phyloP scores from a whole-genome alignment of 2,888 invertebrate species.

The Proisotoma minuta region DNA sequence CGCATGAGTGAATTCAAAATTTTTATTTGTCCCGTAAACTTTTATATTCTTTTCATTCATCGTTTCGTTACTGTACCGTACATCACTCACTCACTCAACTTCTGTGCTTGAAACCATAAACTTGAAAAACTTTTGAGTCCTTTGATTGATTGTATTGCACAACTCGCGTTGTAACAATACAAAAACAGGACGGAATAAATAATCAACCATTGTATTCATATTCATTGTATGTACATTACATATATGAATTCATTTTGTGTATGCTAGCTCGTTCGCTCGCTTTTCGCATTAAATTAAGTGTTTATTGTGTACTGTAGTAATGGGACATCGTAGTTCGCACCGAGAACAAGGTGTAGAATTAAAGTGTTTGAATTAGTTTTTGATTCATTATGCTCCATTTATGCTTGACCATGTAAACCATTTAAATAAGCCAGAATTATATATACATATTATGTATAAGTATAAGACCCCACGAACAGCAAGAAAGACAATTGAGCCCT shows the following conservation, averaged over 20 bases:
- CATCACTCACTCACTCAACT: neutral
- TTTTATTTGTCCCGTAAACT: neutral
- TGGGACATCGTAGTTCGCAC: neutral
- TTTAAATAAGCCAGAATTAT: neutral
- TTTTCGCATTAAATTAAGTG: neutral
- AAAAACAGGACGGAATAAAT: neutral
- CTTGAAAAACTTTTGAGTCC: neutral
- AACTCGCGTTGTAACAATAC: too few relatives aligned
- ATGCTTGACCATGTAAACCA: neutral
- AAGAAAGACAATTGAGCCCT: neutral
- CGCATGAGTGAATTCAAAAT: neutral
- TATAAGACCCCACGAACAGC: neutral
- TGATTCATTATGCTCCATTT: neutral
- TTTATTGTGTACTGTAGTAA: neutral
- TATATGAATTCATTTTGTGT: neutral
- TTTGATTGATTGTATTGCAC: neutral
- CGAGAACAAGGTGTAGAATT: constrained; percentile 1
- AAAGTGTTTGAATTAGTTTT: neutral
- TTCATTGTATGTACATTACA: neutral
- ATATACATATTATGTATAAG: neutral
- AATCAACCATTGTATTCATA: neutral
- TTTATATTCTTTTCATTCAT: neutral
- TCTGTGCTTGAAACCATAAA: neutral
- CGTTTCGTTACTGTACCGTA: neutral
- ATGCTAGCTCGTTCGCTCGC: neutral